Conservation (phyloP, 2,113 vertebrate species). For the Ranitomeya variabilis region DNA sequence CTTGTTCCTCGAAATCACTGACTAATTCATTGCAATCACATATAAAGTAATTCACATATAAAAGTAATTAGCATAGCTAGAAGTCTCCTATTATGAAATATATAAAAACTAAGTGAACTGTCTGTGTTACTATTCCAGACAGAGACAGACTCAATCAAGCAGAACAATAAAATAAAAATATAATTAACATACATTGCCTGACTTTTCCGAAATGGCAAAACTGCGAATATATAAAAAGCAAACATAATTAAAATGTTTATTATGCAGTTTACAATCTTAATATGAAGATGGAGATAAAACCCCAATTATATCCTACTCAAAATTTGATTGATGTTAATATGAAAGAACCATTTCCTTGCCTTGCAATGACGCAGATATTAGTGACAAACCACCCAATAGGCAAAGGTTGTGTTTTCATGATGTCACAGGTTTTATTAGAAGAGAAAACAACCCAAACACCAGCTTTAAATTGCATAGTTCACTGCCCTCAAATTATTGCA, state of each 20-base stretch:
- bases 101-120: not conserved
- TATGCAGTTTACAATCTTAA: not conserved
- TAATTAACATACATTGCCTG: not conserved
- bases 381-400: not conserved
- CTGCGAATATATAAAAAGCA: not conserved
- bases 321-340: not conserved
- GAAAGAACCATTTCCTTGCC: not conserved
- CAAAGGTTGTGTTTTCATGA: not conserved
- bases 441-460: not conserved
- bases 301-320: not conserved
- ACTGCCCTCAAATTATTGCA: not conserved
- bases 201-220: not conserved
- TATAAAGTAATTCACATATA: not conserved
- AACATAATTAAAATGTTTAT: not conserved
- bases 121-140: not conserved
- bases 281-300: not conserved
- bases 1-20: not conserved
- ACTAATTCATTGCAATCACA: not conserved
- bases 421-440: not conserved
- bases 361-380: not conserved
- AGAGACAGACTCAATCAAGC: constrained; percentile 21
- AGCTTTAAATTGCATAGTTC: not conserved
- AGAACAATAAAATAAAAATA: not conserved
- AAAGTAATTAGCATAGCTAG: not conserved
- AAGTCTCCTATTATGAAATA: not conserved